Evolutionary conservation across 2,888 invertebrate species (phyloP), one percentile per base, ranked within the genome.

Genomic region (Oligia strigilis): DNA sequence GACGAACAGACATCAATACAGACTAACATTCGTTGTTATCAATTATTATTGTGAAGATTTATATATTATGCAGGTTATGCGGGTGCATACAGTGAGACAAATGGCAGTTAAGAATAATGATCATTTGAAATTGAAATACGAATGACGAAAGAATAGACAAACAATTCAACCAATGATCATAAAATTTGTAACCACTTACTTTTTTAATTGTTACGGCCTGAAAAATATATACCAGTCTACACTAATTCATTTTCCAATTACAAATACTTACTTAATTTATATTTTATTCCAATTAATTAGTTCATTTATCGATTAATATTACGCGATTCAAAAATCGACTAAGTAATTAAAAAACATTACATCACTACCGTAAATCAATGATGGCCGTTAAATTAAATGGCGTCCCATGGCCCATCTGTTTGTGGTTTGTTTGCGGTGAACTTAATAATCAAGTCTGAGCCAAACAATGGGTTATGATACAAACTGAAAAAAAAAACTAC

Each of bases 11-110:
- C 83, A 89, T 87, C 89, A 86, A 86, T 86, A 83, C 79, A 78
- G 80, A 77, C 80, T 79, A 77, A 87, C 67, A 79, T 64, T 73
- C 23, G 77, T 78, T 79, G 60, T 81, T 86, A 84, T 83, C 87
- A 85, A 82, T 87, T 46, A 46, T 46, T 46, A 46, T 46, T 86
- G 88, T 84, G 72, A 67, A 84, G 87, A 89, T 91, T 90, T 82
- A 89, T 40, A 40, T 87, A 77, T 81, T 69, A 83, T 73, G 76
- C 75, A 78, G 78, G 74, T 66, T 77, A 89, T 90, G 90, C 90
- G 90, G 88, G 90, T 85, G 76, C 82, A 81, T 82, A 79, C 52
- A 77, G 72, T 85, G 77, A 83, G 75, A 84, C 74, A 66, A 85
- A 80, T 86, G 77, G 65, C 75, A 65, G 67, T 88, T 82, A 84